These are phyloP conservation scores for Poeciliopsis gracilis DNA, from an alignment of 2,797 vertebrate species.

Conservation along the genomic window DNA sequence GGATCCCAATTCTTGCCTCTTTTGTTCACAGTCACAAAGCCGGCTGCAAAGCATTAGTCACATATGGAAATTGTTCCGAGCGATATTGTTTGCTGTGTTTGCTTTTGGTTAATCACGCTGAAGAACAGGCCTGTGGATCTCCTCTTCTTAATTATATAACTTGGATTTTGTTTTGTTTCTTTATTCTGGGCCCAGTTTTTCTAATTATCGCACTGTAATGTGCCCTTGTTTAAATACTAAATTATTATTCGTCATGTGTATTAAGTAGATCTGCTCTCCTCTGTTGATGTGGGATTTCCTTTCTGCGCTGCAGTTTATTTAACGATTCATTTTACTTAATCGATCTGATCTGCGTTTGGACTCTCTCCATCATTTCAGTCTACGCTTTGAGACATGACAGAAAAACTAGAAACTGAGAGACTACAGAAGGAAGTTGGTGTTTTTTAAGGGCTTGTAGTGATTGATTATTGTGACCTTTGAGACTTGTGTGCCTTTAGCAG, in stretches of 20 bases:
- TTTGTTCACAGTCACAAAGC: constrained; percentile 51
- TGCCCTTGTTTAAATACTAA: background rate
- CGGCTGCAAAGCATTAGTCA: constrained; percentile 43
- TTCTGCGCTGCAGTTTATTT: background rate
- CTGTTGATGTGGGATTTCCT: background rate
- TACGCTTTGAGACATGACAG: background rate
- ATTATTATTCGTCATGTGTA: background rate
- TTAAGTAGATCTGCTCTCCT: background rate
- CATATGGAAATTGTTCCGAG: constrained; percentile 58
- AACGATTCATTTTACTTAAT: background rate
- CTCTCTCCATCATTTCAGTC: background rate
- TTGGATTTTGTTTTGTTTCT: constrained; percentile 16
- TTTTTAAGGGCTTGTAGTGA: background rate
- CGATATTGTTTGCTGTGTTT: constrained; percentile 9
- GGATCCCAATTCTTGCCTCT: constrained; percentile 55
- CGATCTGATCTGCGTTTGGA: background rate
- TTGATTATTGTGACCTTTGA: no score
- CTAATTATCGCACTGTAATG: background rate
- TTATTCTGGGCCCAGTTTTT: constrained; percentile 40
- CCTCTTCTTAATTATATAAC: constrained; percentile 54
- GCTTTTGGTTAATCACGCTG: constrained; percentile 31
- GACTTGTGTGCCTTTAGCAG: no score
- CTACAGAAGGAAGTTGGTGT: background rate
- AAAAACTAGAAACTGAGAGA: background rate
- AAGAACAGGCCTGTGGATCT: constrained; percentile 28